Percentiles rank a stretch among this genome's conserved stretches.
These are phyloP conservation scores for Drosophila nigritarsus DNA, from an alignment of 2,888 invertebrate genomes.

Conservation along the genomic window DNA sequence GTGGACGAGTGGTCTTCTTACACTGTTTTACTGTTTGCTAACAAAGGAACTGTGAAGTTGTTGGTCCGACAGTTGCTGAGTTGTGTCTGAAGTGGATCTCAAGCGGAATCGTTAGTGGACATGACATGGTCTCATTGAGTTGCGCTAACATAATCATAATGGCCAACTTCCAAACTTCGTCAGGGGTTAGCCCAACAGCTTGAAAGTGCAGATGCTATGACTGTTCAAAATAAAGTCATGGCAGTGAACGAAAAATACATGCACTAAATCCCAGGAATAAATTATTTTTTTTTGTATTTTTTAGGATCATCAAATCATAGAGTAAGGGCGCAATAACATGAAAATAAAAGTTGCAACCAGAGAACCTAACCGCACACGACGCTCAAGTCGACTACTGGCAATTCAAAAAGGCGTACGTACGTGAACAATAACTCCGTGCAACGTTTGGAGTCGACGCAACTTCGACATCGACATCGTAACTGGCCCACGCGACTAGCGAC, in stretches of 20 bases:
- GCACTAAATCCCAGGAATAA: background rate
- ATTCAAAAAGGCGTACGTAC: conserved; percentile 1
- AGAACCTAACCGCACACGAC: conserved; percentile 34
- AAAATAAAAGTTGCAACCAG: conserved; percentile 21
- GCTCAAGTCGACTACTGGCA: conserved; percentile 28
- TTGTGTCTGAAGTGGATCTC: conserved; percentile 46
- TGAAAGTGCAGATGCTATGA: background rate
- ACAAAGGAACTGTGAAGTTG: conserved; percentile 77
- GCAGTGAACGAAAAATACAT: background rate
- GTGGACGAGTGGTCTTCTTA: conserved; percentile 41
- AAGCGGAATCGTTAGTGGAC: conserved; percentile 43
- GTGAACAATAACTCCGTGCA: conserved; percentile 1
- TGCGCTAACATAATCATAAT: conserved; percentile 14
- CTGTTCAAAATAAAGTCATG: background rate
- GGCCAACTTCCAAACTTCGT: background rate
- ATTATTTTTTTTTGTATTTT: background rate
- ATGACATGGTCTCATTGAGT: conserved; percentile 44
- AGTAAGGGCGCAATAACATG: conserved; percentile 1
- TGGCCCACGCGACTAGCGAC: conserved; percentile 50
- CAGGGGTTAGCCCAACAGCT: background rate
- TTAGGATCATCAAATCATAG: conserved; percentile 7
- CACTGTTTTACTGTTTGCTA: conserved; percentile 65
- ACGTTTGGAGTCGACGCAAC: conserved; percentile 64
- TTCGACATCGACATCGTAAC: conserved; percentile 31
- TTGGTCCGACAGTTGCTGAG: conserved; percentile 71